phyloP scores from a whole-genome alignment of 2,113 vertebrate genomes.

The Rhinolophus sinicus region DNA sequence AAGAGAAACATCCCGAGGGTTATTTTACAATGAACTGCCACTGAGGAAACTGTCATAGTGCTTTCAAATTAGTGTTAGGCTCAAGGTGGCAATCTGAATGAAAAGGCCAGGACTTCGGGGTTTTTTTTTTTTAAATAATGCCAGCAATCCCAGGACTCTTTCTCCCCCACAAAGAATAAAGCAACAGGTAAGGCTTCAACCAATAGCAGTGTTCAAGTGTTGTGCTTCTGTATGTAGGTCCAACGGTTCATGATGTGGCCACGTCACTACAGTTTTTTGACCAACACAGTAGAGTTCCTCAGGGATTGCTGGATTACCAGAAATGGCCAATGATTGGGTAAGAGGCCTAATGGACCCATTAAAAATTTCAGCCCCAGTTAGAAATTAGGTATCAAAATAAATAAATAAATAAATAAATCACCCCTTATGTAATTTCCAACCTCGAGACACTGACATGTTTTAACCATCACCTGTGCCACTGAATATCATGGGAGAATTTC shows the following conservation, averaged over 20 bases:
- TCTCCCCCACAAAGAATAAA: neutral
- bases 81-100: constrained; percentile 2
- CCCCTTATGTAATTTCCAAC: neutral
- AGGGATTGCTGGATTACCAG: neutral
- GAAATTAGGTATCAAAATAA: constrained; percentile 17
- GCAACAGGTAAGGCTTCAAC: neutral
- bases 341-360: neutral
- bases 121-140: neutral
- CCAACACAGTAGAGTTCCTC: neutral
- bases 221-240: neutral
- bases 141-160: neutral
- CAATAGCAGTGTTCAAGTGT: neutral
- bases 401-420: neutral
- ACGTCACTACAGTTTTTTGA: neutral
- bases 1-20: neutral
- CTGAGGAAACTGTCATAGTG: neutral
- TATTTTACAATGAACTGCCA: neutral
- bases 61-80: constrained; percentile 28
- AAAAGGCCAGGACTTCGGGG: neutral
- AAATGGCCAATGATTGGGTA: neutral
- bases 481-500: neutral
- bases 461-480: neutral
- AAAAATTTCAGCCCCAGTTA: constrained; percentile 7
- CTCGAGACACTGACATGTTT: neutral
- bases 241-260: neutral